Evolutionary conservation across 2,113 vertebrate genomes (phyloP).

Genomic region (Rhinopithecus roxellana): DNA sequence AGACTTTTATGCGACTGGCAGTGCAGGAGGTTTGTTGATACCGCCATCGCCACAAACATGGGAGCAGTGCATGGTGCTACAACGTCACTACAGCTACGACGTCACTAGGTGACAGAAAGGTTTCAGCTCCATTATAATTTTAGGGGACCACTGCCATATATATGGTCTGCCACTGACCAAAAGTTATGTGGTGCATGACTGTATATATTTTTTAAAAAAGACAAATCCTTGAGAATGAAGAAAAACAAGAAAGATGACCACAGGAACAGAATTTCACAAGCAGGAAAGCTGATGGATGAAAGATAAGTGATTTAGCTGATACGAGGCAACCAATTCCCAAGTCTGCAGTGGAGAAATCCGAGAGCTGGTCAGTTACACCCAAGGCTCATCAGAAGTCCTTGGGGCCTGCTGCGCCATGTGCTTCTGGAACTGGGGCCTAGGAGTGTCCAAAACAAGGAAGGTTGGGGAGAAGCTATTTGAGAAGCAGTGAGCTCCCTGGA

Average conservation of each 20-base stretch:
- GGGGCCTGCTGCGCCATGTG: not conserved
- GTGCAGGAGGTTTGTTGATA: not conserved
- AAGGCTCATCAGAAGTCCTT: not conserved
- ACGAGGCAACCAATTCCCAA: not conserved
- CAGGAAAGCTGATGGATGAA: not conserved
- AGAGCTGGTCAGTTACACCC: not conserved
- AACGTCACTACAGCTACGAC: not conserved
- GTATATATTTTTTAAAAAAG: not conserved
- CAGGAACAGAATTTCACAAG: not conserved
- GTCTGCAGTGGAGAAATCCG: not conserved
- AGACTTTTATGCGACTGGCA: not conserved
- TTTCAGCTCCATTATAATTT: not conserved
- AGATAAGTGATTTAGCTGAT: not conserved
- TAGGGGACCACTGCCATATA: not conserved
- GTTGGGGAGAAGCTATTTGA: not conserved
- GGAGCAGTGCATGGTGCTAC: not conserved
- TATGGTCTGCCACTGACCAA: not conserved
- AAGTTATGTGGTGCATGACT: not conserved
- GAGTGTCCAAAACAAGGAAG: not conserved
- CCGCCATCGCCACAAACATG: not conserved
- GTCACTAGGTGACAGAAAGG: not conserved
- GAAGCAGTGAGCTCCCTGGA: not conserved
- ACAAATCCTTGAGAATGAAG: conserved; percentile 16
- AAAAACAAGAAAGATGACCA: not conserved
- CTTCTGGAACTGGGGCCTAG: not conserved